Evolutionary conservation across 1,140 invertebrate species (phyloP), one percentile per base, ranked within the genome.

Genomic region (Hirudo medicinalis): DNA sequence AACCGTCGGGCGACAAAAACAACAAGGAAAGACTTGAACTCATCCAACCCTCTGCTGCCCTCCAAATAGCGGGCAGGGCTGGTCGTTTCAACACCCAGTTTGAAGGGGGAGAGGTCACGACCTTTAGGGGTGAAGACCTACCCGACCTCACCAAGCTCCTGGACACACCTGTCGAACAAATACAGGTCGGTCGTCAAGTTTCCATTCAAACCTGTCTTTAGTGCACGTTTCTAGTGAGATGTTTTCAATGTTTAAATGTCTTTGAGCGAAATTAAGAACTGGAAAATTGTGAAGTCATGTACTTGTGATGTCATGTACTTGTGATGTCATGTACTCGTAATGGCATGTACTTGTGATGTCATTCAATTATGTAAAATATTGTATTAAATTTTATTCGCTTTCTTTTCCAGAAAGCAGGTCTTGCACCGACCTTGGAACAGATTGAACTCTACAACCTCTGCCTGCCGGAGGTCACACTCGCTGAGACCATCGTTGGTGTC

Each of bases 381-480:
- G n/a, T n/a, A n/a, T n/a, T n/a, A n/a, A n/a, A n/a, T n/a, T n/a
- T n/a, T n/a, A n/a, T n/a, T n/a, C n/a, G n/a, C 77, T 68, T 54
- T 77, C 55, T 40, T 74, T 81, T 82, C 57, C 74, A 82, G 77
- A 76, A 80, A 82, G 95, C 92, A 54, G 96, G 96, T 1, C 83
- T 99, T 43, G 91, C 97, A 83, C 96, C 96, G 25, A 98, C 96
- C 0, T 89, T 92, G 5, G 96, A 99, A 77, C 95, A 98, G 85
- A 96, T 99, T 79, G 96, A 99, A 84, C 80, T 96, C n/a, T 99
- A 97, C 82, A 91, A 94, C 19, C 97, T 94, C 81, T 91, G 97
- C 84, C 85, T 99, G 74, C 95, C 95, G 54, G 89, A 94, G 78
- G 89, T 93, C 3, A 88, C 89, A 1, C 84, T 99, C 5, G 93